These are phyloP conservation scores for Acrocera orbiculus DNA, from an alignment of 2,888 invertebrate genomes.

Conservation along the genomic window DNA sequence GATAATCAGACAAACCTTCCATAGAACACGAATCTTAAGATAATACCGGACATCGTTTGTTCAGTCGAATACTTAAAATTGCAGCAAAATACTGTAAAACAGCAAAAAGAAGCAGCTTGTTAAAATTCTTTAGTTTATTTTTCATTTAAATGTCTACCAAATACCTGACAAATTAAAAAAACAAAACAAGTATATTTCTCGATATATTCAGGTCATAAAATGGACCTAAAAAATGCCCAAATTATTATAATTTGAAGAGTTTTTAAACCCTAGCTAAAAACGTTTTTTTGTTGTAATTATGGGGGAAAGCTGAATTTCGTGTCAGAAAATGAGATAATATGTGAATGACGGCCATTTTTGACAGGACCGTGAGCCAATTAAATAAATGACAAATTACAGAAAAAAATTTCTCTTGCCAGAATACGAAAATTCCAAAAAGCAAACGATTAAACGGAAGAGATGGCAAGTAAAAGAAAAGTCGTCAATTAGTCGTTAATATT, in stretches of 20 bases:
- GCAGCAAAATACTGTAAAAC: no score
- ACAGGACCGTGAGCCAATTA: conserved; percentile 16
- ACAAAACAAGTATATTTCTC: neutral
- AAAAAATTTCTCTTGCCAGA: conserved; percentile 4
- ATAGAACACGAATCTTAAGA: no score
- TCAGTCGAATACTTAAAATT: no score
- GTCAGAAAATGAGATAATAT: neutral
- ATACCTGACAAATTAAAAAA: no score
- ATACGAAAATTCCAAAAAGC: no score
- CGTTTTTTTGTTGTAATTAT: conserved; percentile 2
- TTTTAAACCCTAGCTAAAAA: conserved; percentile 1
- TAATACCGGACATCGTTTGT: no score
- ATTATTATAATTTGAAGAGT: no score
- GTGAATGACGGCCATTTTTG: conserved; percentile 4
- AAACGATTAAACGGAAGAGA: no score
- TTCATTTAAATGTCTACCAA: neutral
- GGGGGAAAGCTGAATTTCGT: neutral
- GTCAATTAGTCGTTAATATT: no score
- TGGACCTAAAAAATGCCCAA: neutral
- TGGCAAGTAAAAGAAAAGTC: no score
- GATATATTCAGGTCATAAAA: neutral
- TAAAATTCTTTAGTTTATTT: conserved; percentile 5
- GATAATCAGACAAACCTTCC: no score
- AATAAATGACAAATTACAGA: conserved; percentile 20
- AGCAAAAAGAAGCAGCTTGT: conserved; percentile 6